phyloP scores from a whole-genome alignment of 2,113 vertebrate genomes.

The Andinoacara biseriatus region DNA sequence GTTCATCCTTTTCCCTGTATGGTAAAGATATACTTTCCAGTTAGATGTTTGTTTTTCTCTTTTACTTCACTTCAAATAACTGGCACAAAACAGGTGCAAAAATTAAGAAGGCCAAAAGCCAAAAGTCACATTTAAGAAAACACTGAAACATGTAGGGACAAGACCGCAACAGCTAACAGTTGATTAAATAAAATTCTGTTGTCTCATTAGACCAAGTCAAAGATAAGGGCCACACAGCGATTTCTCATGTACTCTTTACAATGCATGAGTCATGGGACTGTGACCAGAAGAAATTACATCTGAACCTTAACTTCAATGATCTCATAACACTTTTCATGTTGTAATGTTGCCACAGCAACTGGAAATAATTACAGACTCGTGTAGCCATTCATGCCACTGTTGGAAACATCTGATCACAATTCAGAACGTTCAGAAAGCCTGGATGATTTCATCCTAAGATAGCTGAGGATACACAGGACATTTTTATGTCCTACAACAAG shows the following conservation, averaged over 20 bases:
- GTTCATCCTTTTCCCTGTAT: not conserved
- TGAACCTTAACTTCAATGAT: slow-evolving; percentile 41
- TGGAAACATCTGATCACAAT: slow-evolving; percentile 64
- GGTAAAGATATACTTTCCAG: not conserved
- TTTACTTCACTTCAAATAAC: not conserved
- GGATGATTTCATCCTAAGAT: slow-evolving; percentile 6
- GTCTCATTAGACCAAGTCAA: not conserved
- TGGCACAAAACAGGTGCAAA: not conserved
- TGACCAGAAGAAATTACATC: slow-evolving; percentile 50
- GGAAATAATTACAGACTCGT: slow-evolving; percentile 67
- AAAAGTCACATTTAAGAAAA: not conserved
- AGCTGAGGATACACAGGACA: not conserved
- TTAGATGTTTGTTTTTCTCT: not conserved
- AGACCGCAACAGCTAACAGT: not conserved
- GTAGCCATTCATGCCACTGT: slow-evolving; percentile 41
- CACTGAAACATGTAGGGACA: not conserved
- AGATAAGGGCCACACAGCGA: not conserved
- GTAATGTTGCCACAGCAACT: slow-evolving; percentile 69
- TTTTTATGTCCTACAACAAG: slow-evolving; percentile 8
- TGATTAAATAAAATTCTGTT: not conserved
- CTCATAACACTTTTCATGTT: slow-evolving; percentile 56
- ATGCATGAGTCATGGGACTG: slow-evolving; percentile 47
- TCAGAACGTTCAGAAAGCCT: slow-evolving; percentile 24
- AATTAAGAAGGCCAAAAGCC: not conserved
- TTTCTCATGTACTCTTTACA: slow-evolving; percentile 12